These are phyloP conservation scores for Scylla paramamosain DNA, from an alignment of 1,140 invertebrate species.

Conservation along the genomic window DNA sequence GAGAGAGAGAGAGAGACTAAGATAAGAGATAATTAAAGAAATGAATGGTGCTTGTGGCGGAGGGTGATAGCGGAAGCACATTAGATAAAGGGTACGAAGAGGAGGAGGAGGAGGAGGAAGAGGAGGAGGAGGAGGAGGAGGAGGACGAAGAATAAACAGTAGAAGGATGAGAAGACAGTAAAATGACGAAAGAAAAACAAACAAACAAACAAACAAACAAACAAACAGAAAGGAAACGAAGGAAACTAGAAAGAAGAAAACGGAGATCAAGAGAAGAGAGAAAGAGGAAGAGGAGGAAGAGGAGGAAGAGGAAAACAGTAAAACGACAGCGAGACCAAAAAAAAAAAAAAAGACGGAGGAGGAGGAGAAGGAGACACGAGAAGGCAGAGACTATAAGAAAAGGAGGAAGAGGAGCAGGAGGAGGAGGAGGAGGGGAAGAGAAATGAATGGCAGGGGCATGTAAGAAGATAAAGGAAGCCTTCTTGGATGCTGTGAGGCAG, in stretches of 20 bases:
- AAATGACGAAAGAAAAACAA: neutral
- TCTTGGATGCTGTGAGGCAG: no score
- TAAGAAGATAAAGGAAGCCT: no score
- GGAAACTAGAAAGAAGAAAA: neutral
- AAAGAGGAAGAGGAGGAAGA: no score
- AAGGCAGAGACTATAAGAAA: no score
- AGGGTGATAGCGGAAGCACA: constrained; percentile 11
- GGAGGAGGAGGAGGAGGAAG: constrained; percentile 8
- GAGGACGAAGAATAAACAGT: neutral
- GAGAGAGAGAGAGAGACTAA: neutral
- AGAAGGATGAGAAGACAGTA: neutral
- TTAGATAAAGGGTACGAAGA: neutral
- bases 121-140: constrained; percentile 8
- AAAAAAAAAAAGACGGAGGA: no score
- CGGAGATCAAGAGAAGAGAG: no score
- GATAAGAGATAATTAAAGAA: constrained; percentile 16
- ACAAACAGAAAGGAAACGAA: neutral
- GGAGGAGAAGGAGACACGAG: no score
- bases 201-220: neutral
- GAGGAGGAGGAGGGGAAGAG: no score
- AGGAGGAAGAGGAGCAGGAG: no score
- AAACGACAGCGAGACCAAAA: no score
- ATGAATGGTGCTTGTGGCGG: neutral
- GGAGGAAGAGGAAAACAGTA: no score
- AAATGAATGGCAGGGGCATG: no score